Conservation (phyloP, 2,888 invertebrate species). For the Pedicia rivosa region DNA sequence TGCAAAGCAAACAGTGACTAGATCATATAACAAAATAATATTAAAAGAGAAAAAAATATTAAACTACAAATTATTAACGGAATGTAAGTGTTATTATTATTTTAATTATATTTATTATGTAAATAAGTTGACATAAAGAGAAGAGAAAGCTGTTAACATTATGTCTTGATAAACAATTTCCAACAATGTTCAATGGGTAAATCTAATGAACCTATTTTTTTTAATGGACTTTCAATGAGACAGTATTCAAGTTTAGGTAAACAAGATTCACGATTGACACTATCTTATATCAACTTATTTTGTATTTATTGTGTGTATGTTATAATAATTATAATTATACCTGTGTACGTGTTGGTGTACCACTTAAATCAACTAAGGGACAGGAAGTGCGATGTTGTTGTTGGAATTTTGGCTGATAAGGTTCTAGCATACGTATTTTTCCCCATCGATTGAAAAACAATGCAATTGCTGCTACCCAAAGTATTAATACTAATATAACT, state of each 20-base stretch:
- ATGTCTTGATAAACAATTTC: not conserved
- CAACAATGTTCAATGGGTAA: not conserved
- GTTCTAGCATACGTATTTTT: conserved; percentile 83
- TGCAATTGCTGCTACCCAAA: conserved; percentile 81
- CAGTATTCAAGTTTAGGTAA: too few relatives aligned
- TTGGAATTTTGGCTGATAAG: conserved; percentile 81
- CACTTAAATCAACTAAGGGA: conserved; percentile 40
- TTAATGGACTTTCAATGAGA: too few relatives aligned
- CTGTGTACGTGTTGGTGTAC: conserved; percentile 15
- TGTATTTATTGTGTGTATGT: too few relatives aligned
- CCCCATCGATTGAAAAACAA: conserved; percentile 91
- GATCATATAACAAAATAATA: too few relatives aligned
- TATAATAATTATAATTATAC: too few relatives aligned
- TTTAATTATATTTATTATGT: not conserved
- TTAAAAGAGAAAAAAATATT: too few relatives aligned
- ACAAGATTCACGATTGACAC: too few relatives aligned
- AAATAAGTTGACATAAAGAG: not conserved
- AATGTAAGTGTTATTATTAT: too few relatives aligned
- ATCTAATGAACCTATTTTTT: too few relatives aligned
- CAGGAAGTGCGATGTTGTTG: conserved; percentile 69
- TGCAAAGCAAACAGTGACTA: conserved; percentile 14
- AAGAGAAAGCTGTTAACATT: not conserved
- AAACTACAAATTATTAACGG: too few relatives aligned
- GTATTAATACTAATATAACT: conserved; percentile 65
- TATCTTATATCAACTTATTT: too few relatives aligned